These are phyloP conservation scores for Willisornis vidua DNA, from an alignment of 2,113 vertebrate species.

Conservation along the genomic window DNA sequence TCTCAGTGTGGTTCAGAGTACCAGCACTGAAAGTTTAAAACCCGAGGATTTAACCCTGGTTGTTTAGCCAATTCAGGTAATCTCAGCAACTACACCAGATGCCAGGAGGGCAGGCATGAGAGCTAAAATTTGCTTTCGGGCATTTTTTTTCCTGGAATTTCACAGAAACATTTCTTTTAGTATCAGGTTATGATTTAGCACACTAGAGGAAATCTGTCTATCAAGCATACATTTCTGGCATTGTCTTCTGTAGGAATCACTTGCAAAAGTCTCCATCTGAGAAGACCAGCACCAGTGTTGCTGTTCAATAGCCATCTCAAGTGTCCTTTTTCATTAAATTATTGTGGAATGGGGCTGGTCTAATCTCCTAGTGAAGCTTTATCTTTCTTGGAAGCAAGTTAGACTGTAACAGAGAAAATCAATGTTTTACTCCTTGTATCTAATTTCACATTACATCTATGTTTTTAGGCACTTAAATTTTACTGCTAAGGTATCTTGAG, in stretches of 20 bases:
- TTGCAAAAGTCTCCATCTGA: background rate
- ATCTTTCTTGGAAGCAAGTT: constrained; percentile 30
- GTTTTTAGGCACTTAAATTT: constrained; percentile 44
- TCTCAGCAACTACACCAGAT: background rate
- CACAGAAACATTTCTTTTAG: background rate
- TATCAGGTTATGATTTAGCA: background rate
- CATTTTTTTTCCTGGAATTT: background rate
- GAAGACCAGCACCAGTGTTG: fast-evolving
- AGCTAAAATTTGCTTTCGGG: background rate
- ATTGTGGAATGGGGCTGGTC: constrained; percentile 10
- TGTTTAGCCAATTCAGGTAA: background rate
- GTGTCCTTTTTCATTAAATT: background rate
- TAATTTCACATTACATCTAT: constrained; percentile 30
- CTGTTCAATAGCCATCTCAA: background rate
- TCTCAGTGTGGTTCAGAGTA: background rate
- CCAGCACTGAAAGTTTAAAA: background rate
- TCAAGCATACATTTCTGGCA: background rate
- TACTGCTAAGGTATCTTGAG: background rate
- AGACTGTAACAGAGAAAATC: constrained; percentile 32
- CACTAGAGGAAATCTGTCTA: background rate
- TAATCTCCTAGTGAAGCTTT: constrained; percentile 16
- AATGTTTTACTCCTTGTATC: constrained; percentile 33
- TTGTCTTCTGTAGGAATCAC: background rate
- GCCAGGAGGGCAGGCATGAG: background rate
- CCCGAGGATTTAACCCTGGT: background rate